These are phyloP conservation scores for Zygogramma bicolorata DNA, from an alignment of 2,888 invertebrate genomes.

Conservation along the genomic window DNA sequence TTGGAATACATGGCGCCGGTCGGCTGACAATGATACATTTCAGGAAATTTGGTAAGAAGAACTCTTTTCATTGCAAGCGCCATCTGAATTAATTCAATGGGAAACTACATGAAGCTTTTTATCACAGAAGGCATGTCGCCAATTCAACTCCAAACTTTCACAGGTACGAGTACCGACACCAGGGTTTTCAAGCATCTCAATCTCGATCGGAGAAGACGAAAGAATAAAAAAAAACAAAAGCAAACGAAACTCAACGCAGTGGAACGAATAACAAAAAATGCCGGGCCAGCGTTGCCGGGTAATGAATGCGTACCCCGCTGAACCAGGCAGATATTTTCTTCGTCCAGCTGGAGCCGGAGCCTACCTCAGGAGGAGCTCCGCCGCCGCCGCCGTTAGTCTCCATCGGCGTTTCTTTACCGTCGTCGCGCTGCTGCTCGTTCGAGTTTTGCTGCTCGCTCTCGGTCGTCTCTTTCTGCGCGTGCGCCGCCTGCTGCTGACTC, in stretches of 20 bases:
- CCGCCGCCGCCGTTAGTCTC: constrained; percentile 51
- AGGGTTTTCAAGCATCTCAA: no score
- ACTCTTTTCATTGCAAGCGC: no score
- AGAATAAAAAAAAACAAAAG: constrained; percentile 19
- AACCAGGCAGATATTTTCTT: constrained; percentile 68
- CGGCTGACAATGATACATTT: no score
- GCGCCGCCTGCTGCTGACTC: constrained; percentile 54
- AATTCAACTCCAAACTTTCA: no score
- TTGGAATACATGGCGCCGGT: no score
- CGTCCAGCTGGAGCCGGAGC: constrained; percentile 67
- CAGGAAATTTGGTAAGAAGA: no score
- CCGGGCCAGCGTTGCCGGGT: constrained; percentile 59
- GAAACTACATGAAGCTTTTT: no score
- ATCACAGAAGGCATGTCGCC: no score
- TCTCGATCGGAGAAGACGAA: no score
- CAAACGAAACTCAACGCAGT: constrained; percentile 35
- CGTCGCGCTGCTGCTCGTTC: constrained; percentile 60
- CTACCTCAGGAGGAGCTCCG: constrained; percentile 65
- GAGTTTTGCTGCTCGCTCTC: constrained; percentile 48
- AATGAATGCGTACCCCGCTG: constrained; percentile 68
- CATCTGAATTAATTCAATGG: no score
- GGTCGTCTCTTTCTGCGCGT: constrained; percentile 34
- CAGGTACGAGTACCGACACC: no score
- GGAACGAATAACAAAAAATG: constrained; percentile 52
- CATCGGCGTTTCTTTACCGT: constrained; percentile 65